A percentile compares a stretch with the other conserved stretches of the same genome.
These are phyloP conservation scores for Ectemnius continuus DNA, from an alignment of 2,888 invertebrate species.

Conservation along the genomic window DNA sequence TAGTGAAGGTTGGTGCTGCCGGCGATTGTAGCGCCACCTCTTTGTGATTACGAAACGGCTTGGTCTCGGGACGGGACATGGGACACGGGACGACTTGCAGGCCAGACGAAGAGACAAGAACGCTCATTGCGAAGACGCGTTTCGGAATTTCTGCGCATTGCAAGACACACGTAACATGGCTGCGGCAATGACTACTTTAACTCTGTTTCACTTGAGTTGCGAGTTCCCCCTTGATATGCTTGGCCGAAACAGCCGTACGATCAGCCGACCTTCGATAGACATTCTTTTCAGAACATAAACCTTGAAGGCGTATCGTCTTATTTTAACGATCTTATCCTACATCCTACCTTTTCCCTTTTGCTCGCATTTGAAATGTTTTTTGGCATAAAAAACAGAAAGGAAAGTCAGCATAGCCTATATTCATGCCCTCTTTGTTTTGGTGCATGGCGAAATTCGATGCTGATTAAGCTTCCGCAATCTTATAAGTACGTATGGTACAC, in stretches of 20 bases:
- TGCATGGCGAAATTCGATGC: too few species aligned
- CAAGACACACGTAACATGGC: constrained; percentile 31
- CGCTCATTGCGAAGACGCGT: constrained; percentile 28
- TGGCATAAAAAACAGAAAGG: too few species aligned
- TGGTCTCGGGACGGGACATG: constrained; percentile 18
- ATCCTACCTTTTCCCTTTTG: too few species aligned
- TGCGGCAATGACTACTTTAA: constrained; percentile 12
- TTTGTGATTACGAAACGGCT: constrained; percentile 45
- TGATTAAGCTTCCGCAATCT: neutral
- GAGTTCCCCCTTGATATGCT: too few species aligned
- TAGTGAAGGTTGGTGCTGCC: constrained; percentile 59
- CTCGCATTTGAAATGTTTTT: too few species aligned
- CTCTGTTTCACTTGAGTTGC: neutral
- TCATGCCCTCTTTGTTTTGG: too few species aligned
- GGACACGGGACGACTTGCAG: constrained; percentile 11
- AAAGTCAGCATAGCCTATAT: too few species aligned
- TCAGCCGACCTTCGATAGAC: too few species aligned
- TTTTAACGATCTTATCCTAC: too few species aligned
- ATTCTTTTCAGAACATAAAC: too few species aligned
- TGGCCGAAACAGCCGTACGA: too few species aligned
- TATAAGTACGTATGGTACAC: neutral
- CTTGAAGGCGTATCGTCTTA: too few species aligned
- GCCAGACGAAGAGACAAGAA: constrained; percentile 32
- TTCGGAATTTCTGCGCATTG: constrained; percentile 45
- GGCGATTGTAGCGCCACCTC: constrained; percentile 54